These are phyloP conservation scores for Indicator indicator DNA, from an alignment of 2,113 vertebrate species.

Conservation along the genomic window DNA sequence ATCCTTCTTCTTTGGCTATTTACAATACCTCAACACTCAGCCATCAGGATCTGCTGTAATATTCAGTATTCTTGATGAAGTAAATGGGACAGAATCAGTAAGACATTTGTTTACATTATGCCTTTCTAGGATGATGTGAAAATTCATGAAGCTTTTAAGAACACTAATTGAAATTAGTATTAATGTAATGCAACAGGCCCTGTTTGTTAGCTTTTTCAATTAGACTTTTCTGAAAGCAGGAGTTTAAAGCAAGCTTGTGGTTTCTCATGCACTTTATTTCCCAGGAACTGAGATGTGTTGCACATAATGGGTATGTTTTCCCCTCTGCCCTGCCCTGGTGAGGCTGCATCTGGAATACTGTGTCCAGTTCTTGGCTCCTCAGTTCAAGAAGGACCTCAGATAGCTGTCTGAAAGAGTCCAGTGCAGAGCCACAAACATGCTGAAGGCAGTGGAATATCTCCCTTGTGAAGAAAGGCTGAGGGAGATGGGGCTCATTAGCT, in stretches of 20 bases:
- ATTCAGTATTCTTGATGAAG: not conserved
- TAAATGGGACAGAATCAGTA: not conserved
- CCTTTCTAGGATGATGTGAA: not conserved
- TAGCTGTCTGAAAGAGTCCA: no score
- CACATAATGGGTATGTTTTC: not conserved
- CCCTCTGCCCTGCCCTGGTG: no score
- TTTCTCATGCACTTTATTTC: not conserved
- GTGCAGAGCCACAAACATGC: no score
- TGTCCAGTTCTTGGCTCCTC: no score
- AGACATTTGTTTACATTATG: not conserved
- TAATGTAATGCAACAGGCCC: not conserved
- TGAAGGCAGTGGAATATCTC: no score
- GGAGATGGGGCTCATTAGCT: no score
- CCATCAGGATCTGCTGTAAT: not conserved
- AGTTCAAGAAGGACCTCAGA: no score
- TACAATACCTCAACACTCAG: not conserved
- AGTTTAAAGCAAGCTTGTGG: not conserved
- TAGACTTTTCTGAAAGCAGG: not conserved
- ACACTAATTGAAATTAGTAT: not conserved
- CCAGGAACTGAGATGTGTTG: not conserved
- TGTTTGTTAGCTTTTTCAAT: not conserved
- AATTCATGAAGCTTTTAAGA: not conserved
- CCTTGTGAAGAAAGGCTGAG: no score
- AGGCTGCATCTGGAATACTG: no score
- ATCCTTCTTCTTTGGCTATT: not conserved